Conservation (phyloP, 1,140 invertebrate species). For the Holcopasites calliopsidis region DNA sequence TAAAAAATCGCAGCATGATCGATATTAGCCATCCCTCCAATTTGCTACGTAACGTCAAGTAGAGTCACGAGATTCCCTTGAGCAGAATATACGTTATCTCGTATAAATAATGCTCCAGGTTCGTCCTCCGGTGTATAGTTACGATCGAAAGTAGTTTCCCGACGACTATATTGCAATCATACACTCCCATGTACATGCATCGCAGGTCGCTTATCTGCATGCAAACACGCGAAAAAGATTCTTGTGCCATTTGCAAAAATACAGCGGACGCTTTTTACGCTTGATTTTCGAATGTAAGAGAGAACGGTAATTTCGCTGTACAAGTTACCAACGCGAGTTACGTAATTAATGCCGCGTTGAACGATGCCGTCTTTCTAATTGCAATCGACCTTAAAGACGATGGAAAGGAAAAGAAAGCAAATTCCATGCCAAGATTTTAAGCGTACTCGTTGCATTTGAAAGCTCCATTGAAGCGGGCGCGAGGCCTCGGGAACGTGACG, state of each 20-base stretch:
- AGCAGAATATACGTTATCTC: background rate
- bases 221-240: background rate
- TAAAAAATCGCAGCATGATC: background rate
- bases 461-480: no score
- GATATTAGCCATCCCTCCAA: no score
- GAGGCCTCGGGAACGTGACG: no score
- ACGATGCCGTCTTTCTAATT: background rate
- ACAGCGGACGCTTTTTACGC: background rate
- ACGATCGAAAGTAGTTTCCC: background rate
- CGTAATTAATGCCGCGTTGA: background rate
- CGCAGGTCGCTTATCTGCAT: background rate
- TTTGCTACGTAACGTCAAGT: background rate
- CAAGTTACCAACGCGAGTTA: background rate
- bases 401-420: no score
- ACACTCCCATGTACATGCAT: background rate
- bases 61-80: background rate
- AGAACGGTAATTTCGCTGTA: background rate
- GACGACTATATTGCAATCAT: background rate
- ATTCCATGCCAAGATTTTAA: no score
- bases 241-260: background rate
- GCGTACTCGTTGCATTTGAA: no score
- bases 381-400: no score
- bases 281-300: no score
- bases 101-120: background rate
- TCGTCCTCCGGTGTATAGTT: background rate